Conservation (phyloP, 1,140 invertebrate genomes). For the Chlorops oryzae region DNA sequence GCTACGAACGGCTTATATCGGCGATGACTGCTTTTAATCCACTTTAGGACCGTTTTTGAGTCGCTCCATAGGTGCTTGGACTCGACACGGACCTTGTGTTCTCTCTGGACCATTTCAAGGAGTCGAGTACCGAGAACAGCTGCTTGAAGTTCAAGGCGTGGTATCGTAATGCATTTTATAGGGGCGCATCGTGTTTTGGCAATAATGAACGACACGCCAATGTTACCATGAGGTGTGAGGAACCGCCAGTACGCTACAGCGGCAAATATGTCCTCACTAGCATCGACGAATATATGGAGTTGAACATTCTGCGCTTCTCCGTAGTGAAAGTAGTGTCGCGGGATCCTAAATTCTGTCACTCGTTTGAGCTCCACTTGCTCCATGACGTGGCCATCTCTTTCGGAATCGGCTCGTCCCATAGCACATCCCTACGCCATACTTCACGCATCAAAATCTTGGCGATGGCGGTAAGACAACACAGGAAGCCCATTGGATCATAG, state of each 20-base stretch:
- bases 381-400: background rate
- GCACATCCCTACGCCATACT: conserved; percentile 8
- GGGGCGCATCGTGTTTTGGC: conserved; percentile 38
- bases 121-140: conserved; percentile 46
- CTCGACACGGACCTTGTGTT: background rate
- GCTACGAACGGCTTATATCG: conserved; percentile 18
- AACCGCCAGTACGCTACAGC: conserved; percentile 14
- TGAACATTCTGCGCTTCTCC: background rate
- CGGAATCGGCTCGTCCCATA: conserved; percentile 16
- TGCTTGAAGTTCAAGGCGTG: conserved; percentile 44
- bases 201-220: background rate
- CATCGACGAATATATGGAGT: no score
- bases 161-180: conserved; percentile 33
- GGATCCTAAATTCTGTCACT: no score
- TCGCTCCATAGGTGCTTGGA: background rate
- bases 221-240: background rate
- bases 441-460: conserved; percentile 14
- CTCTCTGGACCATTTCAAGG: background rate
- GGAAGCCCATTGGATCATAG: no score
- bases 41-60: no score
- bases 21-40: background rate
- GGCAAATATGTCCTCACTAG: conserved; percentile 11
- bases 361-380: background rate
- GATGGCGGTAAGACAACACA: background rate
- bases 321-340: no score